Base-by-base conservation (phyloP, 2,113 vertebrate genomes). In the Poeciliopsis turrubarensis region DNA sequence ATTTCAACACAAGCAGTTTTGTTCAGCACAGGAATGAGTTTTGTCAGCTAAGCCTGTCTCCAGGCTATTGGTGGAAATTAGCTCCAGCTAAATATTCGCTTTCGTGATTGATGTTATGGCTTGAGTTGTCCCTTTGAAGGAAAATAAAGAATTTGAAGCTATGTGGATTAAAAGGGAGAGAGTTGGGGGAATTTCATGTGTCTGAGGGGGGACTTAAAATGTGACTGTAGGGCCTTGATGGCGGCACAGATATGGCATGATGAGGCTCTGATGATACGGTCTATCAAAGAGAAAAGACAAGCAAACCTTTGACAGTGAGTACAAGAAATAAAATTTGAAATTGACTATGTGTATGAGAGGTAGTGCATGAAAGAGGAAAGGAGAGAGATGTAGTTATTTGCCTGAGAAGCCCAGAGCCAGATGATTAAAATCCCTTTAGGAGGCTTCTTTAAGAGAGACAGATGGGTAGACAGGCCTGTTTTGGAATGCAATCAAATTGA, bases 51-150 rank as follows among this genome's bases (percentile, higher is more conserved):
- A 94, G 92, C 92, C 89, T 89, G 91, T 94, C 93, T 95, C 91
- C 89, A 92, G 92, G 94, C 94, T 94, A 94, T 93, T 93, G 93
- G 92, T 90, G 92, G 92, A 93, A 93, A 95, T 95, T 95, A 95
- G 93, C 89, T 81, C 75, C 82, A 88, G 92, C 93, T 94, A 94
- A 94, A 94, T 94, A 94, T 94, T 95, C 94, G 81, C 89, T 92
- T 91, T 91, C 81, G 77, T 94, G 93, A 95, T 94, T 94, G 93
- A 94, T 93, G 92, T 94, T 93, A 94, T 86, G 88, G 93, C 91
- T 94, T 41, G 74, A 80, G 89, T 90, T 92, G 93, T 94, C 94
- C 91, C 92, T 94, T 93, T 94, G 93, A 94, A 93, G 91, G 88
- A 85, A 93, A 94, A 94, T 93, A 93, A 94, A 94, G 93, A 93